Evolutionary conservation across 2,797 vertebrate genomes (phyloP).

Genomic region (Geotria australis): DNA sequence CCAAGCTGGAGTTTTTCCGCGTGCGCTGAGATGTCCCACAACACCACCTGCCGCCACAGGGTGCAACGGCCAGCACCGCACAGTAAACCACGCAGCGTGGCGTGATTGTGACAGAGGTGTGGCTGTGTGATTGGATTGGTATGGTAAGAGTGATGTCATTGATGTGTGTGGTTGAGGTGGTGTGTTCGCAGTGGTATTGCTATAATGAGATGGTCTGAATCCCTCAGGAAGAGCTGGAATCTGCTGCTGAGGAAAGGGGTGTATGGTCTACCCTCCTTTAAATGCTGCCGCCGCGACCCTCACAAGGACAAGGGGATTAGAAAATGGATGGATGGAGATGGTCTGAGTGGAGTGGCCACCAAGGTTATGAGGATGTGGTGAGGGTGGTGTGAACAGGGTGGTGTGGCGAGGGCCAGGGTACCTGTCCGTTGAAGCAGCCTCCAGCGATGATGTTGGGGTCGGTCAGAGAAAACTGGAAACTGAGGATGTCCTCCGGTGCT

Average conservation of each 20-base stretch:
- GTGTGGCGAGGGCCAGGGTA: conserved; percentile 6
- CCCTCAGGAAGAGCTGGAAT: no score
- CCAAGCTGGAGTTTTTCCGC: not conserved
- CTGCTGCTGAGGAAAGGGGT: not conserved
- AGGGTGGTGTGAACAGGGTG: no score
- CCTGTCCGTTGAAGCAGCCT: conserved; percentile 64
- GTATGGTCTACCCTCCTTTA: conserved; percentile 2
- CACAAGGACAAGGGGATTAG: no score
- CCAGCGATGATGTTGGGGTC: conserved; percentile 60
- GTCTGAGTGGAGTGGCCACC: no score
- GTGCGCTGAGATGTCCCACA: conserved; percentile 48
- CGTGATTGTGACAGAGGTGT: not conserved
- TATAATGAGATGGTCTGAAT: no score
- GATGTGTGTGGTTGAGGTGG: no score
- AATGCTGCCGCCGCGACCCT: no score
- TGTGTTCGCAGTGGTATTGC: no score
- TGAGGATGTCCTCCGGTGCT: conserved; percentile 39
- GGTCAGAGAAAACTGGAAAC: conserved; percentile 53
- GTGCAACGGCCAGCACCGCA: not conserved
- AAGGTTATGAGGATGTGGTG: no score
- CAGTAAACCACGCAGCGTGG: not conserved
- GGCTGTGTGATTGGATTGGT: no score
- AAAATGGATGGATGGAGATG: no score
- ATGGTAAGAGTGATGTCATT: no score
- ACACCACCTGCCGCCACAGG: conserved; percentile 18